Base-by-base conservation (phyloP, 2,797 vertebrate genomes). In the Alectoris magna region DNA sequence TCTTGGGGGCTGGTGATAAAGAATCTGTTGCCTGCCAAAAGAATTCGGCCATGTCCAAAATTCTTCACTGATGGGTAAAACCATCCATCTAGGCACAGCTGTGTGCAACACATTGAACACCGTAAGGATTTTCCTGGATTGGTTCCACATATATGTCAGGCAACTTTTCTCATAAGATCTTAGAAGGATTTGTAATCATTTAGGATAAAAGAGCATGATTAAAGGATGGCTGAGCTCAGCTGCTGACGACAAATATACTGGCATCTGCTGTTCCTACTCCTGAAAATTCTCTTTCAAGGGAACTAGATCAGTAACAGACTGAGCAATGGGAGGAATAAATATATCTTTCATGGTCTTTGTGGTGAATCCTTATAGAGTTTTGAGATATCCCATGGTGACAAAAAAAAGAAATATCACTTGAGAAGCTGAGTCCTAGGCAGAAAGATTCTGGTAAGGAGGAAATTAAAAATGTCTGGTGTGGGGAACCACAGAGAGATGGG, bases 171-270 rank as follows among this genome's bases (percentile, higher is more conserved):
- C 87, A 63, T 72, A 84, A 89, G 87, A 92, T 73, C 82, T 93
- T 95, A 77, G 77, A 96, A 90, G 74, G 85, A 88, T 91, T 93
- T 94, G 76, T 84, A 92, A 88, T 96, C 91, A 90, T 96, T 90
- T 93, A 77, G 77, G 73, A 94, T 94, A 90, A 95, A 94, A 86
- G 89, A 58, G 38, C 70, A 80, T 69, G 87, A 95, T 93, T 93
- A 96, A 95, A 96, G 48, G 41, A 93, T 48, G 71, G 80, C 80
- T 94, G 85, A 34, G 76, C 83, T 92, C 91, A 94, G 87, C 85
- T 93, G 77, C 90, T 94, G 93, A 88, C 90, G 95, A 96, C 91
- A 96, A 96, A 94, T 91, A 93, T 41, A 94, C 46, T 81, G 91
- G 80, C 93, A 96, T 96, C 93, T 96, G 93, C 83, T 92, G 29